These are phyloP conservation scores for Suncus etruscus DNA, from an alignment of 2,113 vertebrate species.

Conservation along the genomic window DNA sequence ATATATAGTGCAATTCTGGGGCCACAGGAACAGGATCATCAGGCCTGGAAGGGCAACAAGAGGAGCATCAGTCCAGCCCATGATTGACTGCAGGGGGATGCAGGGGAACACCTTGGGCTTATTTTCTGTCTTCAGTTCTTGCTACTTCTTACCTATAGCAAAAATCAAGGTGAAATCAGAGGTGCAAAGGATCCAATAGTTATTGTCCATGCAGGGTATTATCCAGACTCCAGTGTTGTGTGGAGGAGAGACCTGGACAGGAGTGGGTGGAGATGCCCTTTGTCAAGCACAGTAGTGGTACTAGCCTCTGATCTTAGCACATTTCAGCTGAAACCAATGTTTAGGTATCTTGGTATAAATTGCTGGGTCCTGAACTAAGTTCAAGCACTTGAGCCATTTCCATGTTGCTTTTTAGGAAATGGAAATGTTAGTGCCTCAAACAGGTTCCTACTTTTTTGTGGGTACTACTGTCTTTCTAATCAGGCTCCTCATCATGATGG, in stretches of 20 bases:
- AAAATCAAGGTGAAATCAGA: not conserved
- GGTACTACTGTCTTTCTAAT: not conserved
- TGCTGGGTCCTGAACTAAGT: not conserved
- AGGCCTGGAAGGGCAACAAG: not conserved
- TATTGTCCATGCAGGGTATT: accelerated
- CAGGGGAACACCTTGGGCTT: not conserved
- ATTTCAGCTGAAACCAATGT: not conserved
- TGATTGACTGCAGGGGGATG: not conserved
- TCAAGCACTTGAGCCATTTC: not conserved
- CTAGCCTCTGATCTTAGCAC: not conserved
- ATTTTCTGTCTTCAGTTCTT: not conserved
- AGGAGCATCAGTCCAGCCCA: not conserved
- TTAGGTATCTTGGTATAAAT: not conserved
- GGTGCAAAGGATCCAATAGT: not conserved
- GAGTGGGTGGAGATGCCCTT: accelerated
- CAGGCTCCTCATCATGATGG: not conserved
- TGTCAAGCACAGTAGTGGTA: not conserved
- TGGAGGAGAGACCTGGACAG: not conserved
- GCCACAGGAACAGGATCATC: not conserved
- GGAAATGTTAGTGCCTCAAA: not conserved
- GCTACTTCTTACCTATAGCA: not conserved
- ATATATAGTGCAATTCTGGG: not conserved
- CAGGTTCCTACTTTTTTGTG: not conserved
- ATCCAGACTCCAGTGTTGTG: accelerated
- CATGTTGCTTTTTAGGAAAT: not conserved